These are phyloP conservation scores for Enhydra lutris DNA, from an alignment of 2,113 vertebrate genomes.

Conservation along the genomic window DNA sequence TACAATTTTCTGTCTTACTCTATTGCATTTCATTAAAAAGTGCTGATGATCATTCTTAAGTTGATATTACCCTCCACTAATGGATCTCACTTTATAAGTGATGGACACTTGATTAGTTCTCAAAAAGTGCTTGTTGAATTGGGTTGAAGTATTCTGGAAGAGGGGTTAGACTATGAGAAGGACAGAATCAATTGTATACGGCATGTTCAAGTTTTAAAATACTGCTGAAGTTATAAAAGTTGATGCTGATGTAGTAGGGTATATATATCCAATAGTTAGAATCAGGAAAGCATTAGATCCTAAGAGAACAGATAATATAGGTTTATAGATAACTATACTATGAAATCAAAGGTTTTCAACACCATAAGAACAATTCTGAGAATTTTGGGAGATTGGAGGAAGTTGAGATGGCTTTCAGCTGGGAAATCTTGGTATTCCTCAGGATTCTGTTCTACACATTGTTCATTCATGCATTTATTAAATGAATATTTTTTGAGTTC, in stretches of 20 bases:
- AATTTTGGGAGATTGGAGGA: neutral
- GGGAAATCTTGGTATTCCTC: neutral
- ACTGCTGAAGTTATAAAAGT: neutral
- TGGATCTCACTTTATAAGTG: neutral
- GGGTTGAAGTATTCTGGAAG: neutral
- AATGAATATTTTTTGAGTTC: neutral
- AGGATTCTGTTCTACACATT: neutral
- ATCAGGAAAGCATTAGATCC: neutral
- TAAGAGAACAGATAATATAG: conserved; percentile 10
- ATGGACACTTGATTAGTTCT: neutral
- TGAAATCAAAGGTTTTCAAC: neutral
- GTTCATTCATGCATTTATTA: neutral
- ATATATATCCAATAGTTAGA: neutral
- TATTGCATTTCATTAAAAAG: neutral
- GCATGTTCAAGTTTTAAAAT: neutral
- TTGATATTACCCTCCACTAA: neutral
- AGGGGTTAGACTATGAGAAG: neutral
- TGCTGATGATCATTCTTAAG: neutral
- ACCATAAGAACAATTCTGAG: neutral
- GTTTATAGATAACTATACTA: neutral
- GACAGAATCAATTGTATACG: neutral
- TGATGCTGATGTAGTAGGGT: neutral
- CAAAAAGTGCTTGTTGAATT: neutral
- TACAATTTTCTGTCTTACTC: neutral
- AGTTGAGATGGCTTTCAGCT: neutral